phyloP scores from a whole-genome alignment of 2,888 invertebrate species.

The Sinopyrophorus schimmeli region DNA sequence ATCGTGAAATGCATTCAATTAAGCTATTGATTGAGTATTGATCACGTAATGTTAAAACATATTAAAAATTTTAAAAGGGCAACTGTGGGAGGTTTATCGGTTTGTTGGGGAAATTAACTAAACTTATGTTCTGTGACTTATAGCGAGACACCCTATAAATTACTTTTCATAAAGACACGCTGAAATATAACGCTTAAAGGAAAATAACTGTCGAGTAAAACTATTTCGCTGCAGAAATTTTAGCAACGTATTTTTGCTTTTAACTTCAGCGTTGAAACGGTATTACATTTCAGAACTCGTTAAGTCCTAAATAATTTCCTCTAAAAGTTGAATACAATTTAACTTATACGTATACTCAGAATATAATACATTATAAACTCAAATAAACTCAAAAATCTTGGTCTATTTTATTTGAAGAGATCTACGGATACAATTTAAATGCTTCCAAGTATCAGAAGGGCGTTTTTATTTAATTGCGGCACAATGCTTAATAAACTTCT shows the following conservation, averaged over 20 bases:
- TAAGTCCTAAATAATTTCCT: slow-evolving; percentile 4
- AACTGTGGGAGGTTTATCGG: slow-evolving; percentile 8
- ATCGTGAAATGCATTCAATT: no score
- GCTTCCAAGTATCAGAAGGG: no score
- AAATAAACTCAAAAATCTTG: no score
- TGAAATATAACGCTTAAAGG: slow-evolving; percentile 1
- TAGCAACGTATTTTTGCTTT: slow-evolving; percentile 7
- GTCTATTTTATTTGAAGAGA: no score
- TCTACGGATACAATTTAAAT: no score
- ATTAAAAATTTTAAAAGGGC: no score
- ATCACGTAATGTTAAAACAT: no score
- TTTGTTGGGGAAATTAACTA: slow-evolving; percentile 8
- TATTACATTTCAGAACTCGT: slow-evolving; percentile 6
- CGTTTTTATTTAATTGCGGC: no score
- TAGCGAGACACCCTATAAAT: slow-evolving; percentile 6
- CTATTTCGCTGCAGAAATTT: slow-evolving; percentile 11
- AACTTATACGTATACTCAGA: no score
- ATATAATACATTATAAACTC: no score
- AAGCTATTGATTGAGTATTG: no score
- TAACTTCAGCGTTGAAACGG: slow-evolving; percentile 2
- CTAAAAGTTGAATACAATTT: slow-evolving; percentile 5
- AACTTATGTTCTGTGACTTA: slow-evolving; percentile 5
- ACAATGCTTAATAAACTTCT: no score
- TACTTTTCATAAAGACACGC: slow-evolving; percentile 11
- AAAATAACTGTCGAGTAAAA: slow-evolving; percentile 1